Evolutionary conservation across 2,888 invertebrate genomes (phyloP).

Genomic region (Drosophila infuscata): DNA sequence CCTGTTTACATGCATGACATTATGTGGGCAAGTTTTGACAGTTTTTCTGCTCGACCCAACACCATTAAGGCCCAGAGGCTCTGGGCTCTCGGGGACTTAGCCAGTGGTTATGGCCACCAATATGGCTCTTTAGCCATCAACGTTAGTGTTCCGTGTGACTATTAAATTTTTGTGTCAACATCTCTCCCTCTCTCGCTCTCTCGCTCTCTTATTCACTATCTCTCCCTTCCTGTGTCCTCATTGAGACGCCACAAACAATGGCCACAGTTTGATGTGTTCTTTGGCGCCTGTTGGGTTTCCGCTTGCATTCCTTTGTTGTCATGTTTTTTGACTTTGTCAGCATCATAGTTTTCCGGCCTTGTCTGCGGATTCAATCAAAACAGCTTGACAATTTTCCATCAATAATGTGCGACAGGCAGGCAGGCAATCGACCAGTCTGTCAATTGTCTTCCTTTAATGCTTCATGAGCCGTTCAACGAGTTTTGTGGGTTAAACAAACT

Average conservation of each 20-base stretch:
- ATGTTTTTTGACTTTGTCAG: slow-evolving; percentile 21
- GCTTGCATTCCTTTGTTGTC: slow-evolving; percentile 15
- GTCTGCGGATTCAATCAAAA: slow-evolving; percentile 46
- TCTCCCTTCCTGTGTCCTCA: not conserved
- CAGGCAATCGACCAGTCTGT: not conserved
- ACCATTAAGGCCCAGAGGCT: slow-evolving; percentile 34
- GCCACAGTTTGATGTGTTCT: slow-evolving; percentile 54
- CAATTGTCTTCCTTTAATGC: slow-evolving; percentile 32
- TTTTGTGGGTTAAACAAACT: slow-evolving; percentile 51
- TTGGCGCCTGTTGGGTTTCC: slow-evolving; percentile 35
- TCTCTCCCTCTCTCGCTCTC: not conserved
- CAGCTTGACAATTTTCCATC: slow-evolving; percentile 73
- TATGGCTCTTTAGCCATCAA: slow-evolving; percentile 45
- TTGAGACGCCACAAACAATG: slow-evolving; percentile 17
- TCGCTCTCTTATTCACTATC: not conserved
- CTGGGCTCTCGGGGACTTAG: slow-evolving; percentile 2
- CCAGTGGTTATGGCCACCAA: slow-evolving; percentile 26
- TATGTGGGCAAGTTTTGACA: slow-evolving; percentile 71
- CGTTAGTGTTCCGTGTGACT: slow-evolving; percentile 44
- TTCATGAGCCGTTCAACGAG: slow-evolving; percentile 32
- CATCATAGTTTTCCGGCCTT: slow-evolving; percentile 33
- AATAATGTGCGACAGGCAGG: slow-evolving; percentile 52
- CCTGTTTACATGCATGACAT: slow-evolving; percentile 64
- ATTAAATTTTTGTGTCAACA: slow-evolving; percentile 67
- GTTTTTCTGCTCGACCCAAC: slow-evolving; percentile 19